These are phyloP conservation scores for Microtus pennsylvanicus DNA, from an alignment of 2,113 vertebrate species.

Conservation along the genomic window DNA sequence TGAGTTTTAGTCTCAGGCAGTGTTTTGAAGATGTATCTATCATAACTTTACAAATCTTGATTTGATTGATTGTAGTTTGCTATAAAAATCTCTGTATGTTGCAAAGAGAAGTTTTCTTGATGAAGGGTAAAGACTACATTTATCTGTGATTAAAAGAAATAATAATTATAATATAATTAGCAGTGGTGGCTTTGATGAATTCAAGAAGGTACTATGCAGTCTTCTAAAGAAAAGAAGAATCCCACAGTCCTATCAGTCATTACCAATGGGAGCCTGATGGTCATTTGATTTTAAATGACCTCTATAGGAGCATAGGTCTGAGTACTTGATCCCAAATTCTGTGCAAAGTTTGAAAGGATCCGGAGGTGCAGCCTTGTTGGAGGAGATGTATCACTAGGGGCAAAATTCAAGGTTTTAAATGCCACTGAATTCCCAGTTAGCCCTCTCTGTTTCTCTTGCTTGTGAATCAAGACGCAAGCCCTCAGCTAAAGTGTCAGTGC, in stretches of 20 bases:
- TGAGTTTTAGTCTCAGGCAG: no score
- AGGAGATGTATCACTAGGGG: neutral
- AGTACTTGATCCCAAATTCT: neutral
- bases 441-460: neutral
- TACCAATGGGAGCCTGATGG: neutral
- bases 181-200: neutral
- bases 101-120: neutral
- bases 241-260: neutral
- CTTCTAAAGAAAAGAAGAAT: neutral
- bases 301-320: neutral
- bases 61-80: neutral
- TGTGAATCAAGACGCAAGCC: neutral
- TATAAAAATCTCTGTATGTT: neutral
- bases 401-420: neutral
- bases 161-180: neutral
- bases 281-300: neutral
- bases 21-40: neutral
- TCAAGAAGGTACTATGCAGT: neutral
- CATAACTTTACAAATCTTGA: neutral
- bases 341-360: neutral
- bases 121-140: neutral
- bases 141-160: neutral
- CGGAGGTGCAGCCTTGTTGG: neutral
- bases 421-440: neutral
- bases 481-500: no score